These are phyloP conservation scores for Marronus borbonicus DNA, from an alignment of 2,888 invertebrate species.

Conservation along the genomic window DNA sequence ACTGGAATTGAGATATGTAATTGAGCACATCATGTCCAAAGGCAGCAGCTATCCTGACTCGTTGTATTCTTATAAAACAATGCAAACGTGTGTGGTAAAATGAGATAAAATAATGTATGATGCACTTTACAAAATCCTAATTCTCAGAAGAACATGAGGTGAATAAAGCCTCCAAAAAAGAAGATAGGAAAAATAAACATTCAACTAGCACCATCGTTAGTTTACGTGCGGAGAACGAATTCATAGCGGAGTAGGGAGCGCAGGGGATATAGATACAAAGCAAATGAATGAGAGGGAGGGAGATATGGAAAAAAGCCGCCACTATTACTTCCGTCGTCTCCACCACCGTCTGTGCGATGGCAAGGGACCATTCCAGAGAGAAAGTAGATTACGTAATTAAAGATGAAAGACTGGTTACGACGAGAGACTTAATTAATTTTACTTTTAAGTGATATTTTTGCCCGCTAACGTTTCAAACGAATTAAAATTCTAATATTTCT, in stretches of 20 bases:
- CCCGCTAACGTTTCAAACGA: slow-evolving; percentile 26
- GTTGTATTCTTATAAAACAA: too few relatives aligned
- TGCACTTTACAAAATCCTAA: too few relatives aligned
- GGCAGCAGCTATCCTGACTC: too few relatives aligned
- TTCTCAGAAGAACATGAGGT: too few relatives aligned
- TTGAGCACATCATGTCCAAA: too few relatives aligned
- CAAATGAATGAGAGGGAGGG: neutral
- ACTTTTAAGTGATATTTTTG: slow-evolving; percentile 43
- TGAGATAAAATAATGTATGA: too few relatives aligned
- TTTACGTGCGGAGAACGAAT: neutral
- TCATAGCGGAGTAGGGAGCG: neutral
- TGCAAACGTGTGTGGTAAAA: too few relatives aligned
- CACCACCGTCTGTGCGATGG: neutral
- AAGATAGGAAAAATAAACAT: too few relatives aligned
- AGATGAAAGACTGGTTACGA: slow-evolving; percentile 38
- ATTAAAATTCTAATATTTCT: slow-evolving; percentile 42
- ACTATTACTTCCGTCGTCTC: too few relatives aligned
- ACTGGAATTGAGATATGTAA: too few relatives aligned
- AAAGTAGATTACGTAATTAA: slow-evolving; percentile 43
- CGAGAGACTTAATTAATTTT: slow-evolving; percentile 43
- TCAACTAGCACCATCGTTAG: neutral
- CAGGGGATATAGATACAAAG: neutral
- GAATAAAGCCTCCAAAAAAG: too few relatives aligned
- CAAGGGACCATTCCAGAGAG: neutral
- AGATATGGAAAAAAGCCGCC: neutral